These are phyloP conservation scores for Linurgus olivaceus DNA, from an alignment of 2,797 vertebrate species.

Conservation along the genomic window DNA sequence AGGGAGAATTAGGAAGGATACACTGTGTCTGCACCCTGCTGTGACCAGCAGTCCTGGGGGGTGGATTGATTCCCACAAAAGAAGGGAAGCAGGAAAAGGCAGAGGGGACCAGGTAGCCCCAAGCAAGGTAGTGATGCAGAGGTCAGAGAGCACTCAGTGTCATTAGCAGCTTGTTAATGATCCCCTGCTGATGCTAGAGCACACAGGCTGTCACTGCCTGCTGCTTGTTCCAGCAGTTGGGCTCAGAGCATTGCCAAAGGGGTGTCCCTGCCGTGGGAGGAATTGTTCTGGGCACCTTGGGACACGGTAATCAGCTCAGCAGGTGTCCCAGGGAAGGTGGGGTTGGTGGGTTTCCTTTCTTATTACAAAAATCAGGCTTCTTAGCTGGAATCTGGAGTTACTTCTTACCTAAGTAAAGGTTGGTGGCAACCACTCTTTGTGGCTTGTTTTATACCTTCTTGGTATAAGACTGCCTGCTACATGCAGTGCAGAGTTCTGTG, in stretches of 20 bases:
- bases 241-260: not conserved
- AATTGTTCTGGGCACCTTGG: not conserved
- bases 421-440: not conserved
- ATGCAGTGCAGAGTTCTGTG: not conserved
- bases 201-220: not conserved
- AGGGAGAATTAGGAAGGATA: not conserved
- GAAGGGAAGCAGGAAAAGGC: not conserved
- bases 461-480: not conserved
- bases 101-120: not conserved
- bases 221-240: not conserved
- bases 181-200: not conserved
- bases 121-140: not conserved
- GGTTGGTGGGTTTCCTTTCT: not conserved
- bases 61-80: not conserved
- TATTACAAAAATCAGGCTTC: not conserved
- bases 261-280: not conserved
- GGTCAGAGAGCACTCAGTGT: not conserved
- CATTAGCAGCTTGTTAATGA: not conserved
- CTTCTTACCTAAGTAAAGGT: not conserved
- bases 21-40: not conserved
- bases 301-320: not conserved
- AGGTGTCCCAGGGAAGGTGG: fast-evolving
- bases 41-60: not conserved
- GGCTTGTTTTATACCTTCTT: not conserved
- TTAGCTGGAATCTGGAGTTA: not conserved